These are phyloP conservation scores for Pteronotus mesoamericanus DNA, from an alignment of 2,797 vertebrate species.

Conservation along the genomic window DNA sequence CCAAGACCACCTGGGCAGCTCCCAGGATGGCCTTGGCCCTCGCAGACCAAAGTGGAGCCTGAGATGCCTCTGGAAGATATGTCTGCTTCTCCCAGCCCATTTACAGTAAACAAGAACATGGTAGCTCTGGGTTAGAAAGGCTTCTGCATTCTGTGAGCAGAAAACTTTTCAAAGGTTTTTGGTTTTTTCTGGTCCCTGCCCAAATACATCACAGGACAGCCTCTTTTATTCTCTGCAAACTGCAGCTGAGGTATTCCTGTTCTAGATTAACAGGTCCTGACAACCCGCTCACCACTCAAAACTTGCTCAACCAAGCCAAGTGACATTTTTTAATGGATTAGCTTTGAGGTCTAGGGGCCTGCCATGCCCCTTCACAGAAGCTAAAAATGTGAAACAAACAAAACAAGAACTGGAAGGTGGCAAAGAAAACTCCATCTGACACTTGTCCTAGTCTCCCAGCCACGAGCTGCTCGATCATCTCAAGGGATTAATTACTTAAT, in stretches of 20 bases:
- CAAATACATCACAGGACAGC: not conserved
- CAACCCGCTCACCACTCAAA: not conserved
- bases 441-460: not conserved
- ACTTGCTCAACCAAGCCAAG: not conserved
- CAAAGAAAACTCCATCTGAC: not conserved
- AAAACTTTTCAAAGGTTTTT: not conserved
- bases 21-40: not conserved
- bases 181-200: not conserved
- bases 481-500: not conserved
- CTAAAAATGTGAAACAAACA: not conserved
- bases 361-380: not conserved
- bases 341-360: not conserved
- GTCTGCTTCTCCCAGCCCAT: not conserved
- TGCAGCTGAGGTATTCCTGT: not conserved
- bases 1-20: not conserved
- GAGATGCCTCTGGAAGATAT: fast-evolving
- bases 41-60: not conserved
- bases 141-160: not conserved
- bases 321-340: not conserved
- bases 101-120: not conserved
- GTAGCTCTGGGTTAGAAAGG: not conserved
- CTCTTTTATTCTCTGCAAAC: not conserved
- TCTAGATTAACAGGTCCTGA: not conserved
- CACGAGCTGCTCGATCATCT: not conserved
- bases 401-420: not conserved